Evolutionary conservation across 2,888 invertebrate species (phyloP).

Genomic region (Ennomos erosarius): DNA sequence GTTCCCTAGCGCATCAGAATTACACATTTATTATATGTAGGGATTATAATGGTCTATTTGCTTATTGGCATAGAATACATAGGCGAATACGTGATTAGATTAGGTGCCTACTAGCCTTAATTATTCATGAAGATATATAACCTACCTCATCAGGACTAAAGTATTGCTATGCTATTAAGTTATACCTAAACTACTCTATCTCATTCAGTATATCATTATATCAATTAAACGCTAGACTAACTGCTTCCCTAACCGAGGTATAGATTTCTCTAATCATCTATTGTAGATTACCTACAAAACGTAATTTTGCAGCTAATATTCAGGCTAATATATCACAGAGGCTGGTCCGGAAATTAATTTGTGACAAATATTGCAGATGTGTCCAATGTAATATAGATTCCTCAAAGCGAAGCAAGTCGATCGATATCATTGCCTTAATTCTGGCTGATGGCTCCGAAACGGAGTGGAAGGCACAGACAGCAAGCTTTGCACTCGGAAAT

Average conservation of each 20-base stretch:
- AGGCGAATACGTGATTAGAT: too few relatives aligned
- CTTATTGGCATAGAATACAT: too few relatives aligned
- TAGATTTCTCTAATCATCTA: constrained; percentile 24
- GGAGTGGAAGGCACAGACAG: constrained; percentile 59
- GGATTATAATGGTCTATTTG: too few relatives aligned
- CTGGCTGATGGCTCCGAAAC: constrained; percentile 49
- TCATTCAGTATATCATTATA: constrained; percentile 9
- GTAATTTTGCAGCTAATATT: constrained; percentile 32
- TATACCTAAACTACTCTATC: constrained; percentile 11
- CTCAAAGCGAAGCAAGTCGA: constrained; percentile 59
- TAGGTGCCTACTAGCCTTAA: too few relatives aligned
- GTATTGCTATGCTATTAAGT: neutral
- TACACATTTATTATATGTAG: too few relatives aligned
- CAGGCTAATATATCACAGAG: constrained; percentile 27
- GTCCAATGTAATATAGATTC: constrained; percentile 44
- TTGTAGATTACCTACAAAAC: constrained; percentile 24
- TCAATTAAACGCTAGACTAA: constrained; percentile 17
- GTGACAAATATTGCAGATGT: constrained; percentile 54
- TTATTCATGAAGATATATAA: too few relatives aligned
- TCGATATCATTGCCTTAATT: constrained; percentile 63
- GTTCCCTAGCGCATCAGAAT: too few relatives aligned
- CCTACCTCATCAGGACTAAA: neutral
- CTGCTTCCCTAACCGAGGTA: constrained; percentile 7
- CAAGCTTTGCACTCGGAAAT: constrained; percentile 57
- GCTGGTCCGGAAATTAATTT: constrained; percentile 45